Evolutionary conservation across 2,113 vertebrate genomes (phyloP).

Genomic region (Rutilus rutilus): DNA sequence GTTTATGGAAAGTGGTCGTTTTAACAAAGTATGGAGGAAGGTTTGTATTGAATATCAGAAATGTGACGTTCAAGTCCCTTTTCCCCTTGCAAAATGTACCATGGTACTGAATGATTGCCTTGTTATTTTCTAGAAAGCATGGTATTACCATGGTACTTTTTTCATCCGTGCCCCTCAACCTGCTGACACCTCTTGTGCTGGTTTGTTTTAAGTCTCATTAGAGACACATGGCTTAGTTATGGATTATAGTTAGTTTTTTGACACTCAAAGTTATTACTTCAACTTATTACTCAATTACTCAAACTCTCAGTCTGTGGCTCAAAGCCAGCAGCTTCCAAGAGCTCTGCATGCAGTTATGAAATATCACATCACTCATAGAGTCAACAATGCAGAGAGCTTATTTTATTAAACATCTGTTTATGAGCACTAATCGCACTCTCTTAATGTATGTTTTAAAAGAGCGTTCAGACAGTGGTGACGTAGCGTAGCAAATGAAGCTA

Average conservation of each 20-base stretch:
- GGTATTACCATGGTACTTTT: slow-evolving; percentile 10
- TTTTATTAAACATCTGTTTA: slow-evolving; percentile 38
- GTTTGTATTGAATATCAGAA: slow-evolving; percentile 81
- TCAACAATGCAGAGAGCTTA: slow-evolving; percentile 27
- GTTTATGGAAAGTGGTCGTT: slow-evolving; percentile 81
- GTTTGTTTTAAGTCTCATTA: background rate
- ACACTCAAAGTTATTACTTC: background rate
- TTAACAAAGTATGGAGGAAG: slow-evolving; percentile 97
- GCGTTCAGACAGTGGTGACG: slow-evolving; percentile 13
- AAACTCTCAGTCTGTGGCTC: background rate
- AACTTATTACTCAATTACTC: background rate
- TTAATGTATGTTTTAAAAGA: slow-evolving; percentile 10
- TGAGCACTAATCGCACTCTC: slow-evolving; percentile 17
- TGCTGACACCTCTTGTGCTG: background rate
- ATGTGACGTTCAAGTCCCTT: slow-evolving; percentile 1
- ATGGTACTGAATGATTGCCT: background rate
- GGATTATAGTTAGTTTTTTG: background rate
- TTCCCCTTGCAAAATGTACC: background rate
- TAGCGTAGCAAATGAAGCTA: slow-evolving; percentile 3
- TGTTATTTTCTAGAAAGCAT: background rate
- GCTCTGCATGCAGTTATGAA: background rate
- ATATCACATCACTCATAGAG: background rate
- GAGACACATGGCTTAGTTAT: background rate
- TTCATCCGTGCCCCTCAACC: background rate
- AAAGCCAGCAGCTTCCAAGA: background rate